phyloP scores from a whole-genome alignment of 2,113 vertebrate genomes.

The Mohoua ochrocephala region DNA sequence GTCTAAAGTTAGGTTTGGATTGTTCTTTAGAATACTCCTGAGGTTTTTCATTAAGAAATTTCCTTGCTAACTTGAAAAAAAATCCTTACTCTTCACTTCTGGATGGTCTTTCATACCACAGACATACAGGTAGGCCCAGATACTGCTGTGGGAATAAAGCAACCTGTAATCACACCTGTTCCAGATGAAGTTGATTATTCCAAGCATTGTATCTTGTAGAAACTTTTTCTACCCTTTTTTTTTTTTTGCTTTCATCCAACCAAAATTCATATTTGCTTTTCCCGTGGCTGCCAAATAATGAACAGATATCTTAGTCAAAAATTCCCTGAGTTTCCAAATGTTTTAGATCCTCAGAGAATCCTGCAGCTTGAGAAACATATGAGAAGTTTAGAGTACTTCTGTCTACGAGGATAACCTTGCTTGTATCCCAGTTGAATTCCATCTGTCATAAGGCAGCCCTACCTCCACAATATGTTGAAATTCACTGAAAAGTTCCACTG shows the following conservation, averaged over 20 bases:
- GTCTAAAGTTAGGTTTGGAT: neutral
- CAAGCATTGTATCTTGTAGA: neutral
- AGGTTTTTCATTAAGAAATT: neutral
- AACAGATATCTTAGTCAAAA: conserved; percentile 50
- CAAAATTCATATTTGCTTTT: neutral
- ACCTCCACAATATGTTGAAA: conserved; percentile 5
- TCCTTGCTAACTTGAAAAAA: neutral
- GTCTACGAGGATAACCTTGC: conserved; percentile 29
- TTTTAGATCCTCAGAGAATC: conserved; percentile 56
- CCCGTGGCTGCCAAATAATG: neutral
- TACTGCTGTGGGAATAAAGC: neutral
- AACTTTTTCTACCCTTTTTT: neutral
- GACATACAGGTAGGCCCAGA: neutral
- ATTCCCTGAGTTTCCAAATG: conserved; percentile 45
- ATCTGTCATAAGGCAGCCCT: conserved; percentile 36
- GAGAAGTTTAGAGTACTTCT: conserved; percentile 58
- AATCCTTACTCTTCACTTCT: neutral
- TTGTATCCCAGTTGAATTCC: conserved; percentile 43
- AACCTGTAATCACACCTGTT: neutral
- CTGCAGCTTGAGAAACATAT: conserved; percentile 59
- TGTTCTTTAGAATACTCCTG: neutral
- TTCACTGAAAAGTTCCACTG: neutral
- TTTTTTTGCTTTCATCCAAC: neutral
- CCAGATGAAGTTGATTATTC: neutral
- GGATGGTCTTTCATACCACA: neutral